Evolutionary conservation across 1,140 invertebrate genomes (phyloP).

Genomic region (Psix sp.): DNA sequence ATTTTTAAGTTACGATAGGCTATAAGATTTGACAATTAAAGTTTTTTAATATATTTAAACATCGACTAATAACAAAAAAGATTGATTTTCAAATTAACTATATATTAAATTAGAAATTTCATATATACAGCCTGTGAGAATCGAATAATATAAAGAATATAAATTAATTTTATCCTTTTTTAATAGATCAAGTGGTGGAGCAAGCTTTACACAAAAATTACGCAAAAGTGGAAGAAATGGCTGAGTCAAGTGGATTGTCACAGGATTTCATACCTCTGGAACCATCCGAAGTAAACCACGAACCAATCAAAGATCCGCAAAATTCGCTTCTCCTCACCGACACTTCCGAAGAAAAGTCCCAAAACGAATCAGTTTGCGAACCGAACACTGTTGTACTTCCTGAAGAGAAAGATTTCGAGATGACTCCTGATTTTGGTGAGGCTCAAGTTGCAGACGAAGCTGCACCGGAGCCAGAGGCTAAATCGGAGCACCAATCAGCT

Average conservation of each 20-base stretch:
- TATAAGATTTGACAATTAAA: too few relatives aligned
- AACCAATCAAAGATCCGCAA: too few relatives aligned
- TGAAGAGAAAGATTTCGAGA: constrained; percentile 11
- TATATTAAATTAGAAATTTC: too few relatives aligned
- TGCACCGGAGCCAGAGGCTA: constrained; percentile 52
- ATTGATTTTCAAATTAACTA: too few relatives aligned
- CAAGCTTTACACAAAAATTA: constrained; percentile 24
- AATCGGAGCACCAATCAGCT: constrained; percentile 51
- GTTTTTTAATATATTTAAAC: too few relatives aligned
- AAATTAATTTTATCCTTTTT: constrained; percentile 5
- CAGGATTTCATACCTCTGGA: constrained; percentile 39
- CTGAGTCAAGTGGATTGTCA: constrained; percentile 20
- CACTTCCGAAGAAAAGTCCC: constrained; percentile 10
- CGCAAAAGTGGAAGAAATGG: constrained; percentile 18
- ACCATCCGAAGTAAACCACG: constrained; percentile 5
- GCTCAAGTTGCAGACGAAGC: constrained; percentile 42
- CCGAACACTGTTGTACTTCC: constrained; percentile 6
- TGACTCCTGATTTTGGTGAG: constrained; percentile 17
- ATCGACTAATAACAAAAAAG: too few relatives aligned
- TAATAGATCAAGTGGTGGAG: constrained; percentile 28
- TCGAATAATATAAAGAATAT: too few relatives aligned
- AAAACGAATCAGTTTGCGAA: constrained; percentile 1
- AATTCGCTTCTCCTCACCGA: too few relatives aligned
- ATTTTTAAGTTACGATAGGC: too few relatives aligned
- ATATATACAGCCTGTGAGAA: too few relatives aligned